Percentiles rank a stretch among this genome's conserved stretches.
Evolutionary conservation across 2,113 vertebrate species (phyloP).

Genomic region (Zosterops japonicus): DNA sequence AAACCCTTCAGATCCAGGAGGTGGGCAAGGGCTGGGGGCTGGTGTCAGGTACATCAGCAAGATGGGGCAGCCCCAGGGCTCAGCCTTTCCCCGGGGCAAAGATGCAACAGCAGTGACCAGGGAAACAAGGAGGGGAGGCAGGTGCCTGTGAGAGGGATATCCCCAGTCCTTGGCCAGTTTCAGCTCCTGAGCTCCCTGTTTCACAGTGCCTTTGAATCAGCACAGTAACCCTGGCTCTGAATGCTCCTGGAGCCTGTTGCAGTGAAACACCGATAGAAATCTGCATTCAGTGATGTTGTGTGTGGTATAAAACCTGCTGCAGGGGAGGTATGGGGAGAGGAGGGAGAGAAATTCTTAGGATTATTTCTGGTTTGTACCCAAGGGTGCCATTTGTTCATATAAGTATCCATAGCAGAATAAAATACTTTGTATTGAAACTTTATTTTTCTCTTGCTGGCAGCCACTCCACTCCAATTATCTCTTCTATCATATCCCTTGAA

Average conservation of each 20-base stretch:
- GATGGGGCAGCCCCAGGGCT: background rate
- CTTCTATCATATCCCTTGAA: background rate
- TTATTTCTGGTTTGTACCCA: slow-evolving; percentile 23
- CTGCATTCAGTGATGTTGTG: accelerated
- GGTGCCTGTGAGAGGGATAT: accelerated
- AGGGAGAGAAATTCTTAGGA: background rate
- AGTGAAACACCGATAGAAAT: background rate
- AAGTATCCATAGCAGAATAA: slow-evolving; percentile 35
- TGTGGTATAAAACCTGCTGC: slow-evolving; percentile 21
- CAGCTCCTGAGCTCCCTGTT: background rate
- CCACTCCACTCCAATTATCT: background rate
- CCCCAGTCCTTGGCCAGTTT: background rate
- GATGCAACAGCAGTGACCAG: accelerated
- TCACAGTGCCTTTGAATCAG: background rate
- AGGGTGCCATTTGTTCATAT: slow-evolving; percentile 28
- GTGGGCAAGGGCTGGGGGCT: background rate
- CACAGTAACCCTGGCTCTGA: background rate
- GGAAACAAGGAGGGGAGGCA: accelerated
- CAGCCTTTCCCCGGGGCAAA: background rate
- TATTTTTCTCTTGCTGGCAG: slow-evolving; percentile 10
- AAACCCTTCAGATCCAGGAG: background rate
- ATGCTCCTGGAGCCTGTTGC: background rate
- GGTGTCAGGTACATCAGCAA: background rate
- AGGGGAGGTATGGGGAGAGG: background rate
- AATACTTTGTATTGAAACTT: slow-evolving; percentile 36